These are phyloP conservation scores for Pipistrellus pipistrellus DNA, from an alignment of 2,797 vertebrate species.

Conservation along the genomic window DNA sequence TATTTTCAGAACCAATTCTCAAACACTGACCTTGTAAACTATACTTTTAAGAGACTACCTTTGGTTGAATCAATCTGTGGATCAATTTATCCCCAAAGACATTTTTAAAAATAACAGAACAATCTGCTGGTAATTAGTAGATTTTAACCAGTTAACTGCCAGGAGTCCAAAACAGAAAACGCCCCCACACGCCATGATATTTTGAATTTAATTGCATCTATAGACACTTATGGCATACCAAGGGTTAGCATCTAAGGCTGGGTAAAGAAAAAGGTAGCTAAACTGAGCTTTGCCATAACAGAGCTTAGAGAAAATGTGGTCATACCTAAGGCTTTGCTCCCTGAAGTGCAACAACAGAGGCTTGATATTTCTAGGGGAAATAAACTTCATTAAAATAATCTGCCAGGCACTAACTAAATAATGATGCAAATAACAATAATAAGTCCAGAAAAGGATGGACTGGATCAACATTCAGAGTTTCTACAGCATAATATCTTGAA, in stretches of 20 bases:
- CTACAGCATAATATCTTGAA: background rate
- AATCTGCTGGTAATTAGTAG: background rate
- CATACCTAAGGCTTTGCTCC: background rate
- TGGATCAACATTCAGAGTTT: background rate
- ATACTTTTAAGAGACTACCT: background rate
- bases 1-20: background rate
- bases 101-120: background rate
- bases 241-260: background rate
- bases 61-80: background rate
- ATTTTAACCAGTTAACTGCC: background rate
- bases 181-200: too few species aligned
- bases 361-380: background rate
- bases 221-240: too few species aligned
- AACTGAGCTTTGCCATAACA: background rate
- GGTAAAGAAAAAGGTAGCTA: background rate
- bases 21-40: background rate
- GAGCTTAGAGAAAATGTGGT: background rate
- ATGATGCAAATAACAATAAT: background rate
- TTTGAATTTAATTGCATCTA: too few species aligned
- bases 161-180: too few species aligned
- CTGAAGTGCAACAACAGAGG: background rate
- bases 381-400: background rate
- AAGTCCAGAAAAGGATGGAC: background rate
- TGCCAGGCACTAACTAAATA: background rate
- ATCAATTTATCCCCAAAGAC: background rate